A percentile compares a stretch with the other conserved stretches of the same genome.
Evolutionary conservation across 2,797 vertebrate genomes (phyloP).

Genomic region (Neoniphon sammara): DNA sequence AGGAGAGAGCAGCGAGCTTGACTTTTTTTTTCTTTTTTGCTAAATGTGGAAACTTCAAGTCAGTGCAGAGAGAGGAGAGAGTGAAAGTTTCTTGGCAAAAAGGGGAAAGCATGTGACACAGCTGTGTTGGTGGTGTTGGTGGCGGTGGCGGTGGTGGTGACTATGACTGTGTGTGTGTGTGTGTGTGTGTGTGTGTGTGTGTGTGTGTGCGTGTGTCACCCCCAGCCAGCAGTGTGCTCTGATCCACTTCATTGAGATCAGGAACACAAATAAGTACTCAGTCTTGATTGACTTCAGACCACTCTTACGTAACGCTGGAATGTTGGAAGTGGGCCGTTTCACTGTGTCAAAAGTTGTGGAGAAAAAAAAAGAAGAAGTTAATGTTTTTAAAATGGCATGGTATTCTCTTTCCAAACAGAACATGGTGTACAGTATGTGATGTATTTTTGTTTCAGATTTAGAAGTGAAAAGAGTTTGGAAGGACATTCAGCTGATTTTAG

Average conservation of each 20-base stretch:
- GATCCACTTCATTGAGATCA: conserved; percentile 67
- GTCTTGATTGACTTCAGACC: conserved; percentile 61
- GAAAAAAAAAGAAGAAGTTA: conserved; percentile 31
- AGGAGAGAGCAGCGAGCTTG: conserved; percentile 32
- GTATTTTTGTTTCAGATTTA: too few relatives aligned
- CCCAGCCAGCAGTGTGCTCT: conserved; percentile 61
- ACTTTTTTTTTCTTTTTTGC: conserved; percentile 22
- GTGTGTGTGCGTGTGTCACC: conserved; percentile 33
- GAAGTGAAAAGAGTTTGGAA: background rate
- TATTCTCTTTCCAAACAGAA: conserved; percentile 1
- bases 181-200: conserved; percentile 28
- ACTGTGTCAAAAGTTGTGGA: conserved; percentile 45
- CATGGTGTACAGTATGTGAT: background rate
- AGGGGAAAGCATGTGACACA: conserved; percentile 56
- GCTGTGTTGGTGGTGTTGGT: conserved; percentile 43
- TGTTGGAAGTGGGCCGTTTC: conserved; percentile 60
- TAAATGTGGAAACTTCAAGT: conserved; percentile 56
- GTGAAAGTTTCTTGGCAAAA: conserved; percentile 46
- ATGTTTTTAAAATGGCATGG: conserved; percentile 15
- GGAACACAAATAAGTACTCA: conserved; percentile 67
- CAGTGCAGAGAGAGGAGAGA: conserved; percentile 50
- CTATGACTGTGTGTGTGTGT: conserved; percentile 18
- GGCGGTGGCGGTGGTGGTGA: background rate
- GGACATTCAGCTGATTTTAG: background rate
- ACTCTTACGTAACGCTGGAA: conserved; percentile 74